Conservation (phyloP, 1,140 invertebrate species). For the Camponotus pennsylvanicus region DNA sequence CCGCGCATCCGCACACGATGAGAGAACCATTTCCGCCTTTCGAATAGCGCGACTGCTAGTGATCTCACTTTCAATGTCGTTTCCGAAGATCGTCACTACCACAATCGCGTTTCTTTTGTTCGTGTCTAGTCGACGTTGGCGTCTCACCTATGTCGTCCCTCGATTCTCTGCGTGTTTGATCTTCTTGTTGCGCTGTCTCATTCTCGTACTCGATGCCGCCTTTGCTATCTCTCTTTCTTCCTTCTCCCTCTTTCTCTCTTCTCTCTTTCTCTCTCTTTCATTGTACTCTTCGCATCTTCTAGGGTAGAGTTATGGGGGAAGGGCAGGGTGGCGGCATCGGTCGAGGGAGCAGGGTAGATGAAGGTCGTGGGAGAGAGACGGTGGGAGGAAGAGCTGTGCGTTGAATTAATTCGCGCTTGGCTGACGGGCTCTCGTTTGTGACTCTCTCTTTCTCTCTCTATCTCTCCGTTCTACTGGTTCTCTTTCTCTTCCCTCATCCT, state of each 20-base stretch:
- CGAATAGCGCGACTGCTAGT: conserved; percentile 36
- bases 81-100: conserved; percentile 62
- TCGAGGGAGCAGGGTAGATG: conserved; percentile 19
- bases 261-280: conserved; percentile 41
- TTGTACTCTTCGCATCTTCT: conserved; percentile 67
- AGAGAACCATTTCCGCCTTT: conserved; percentile 19
- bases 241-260: conserved; percentile 40
- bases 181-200: conserved; percentile 22
- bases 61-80: conserved; percentile 56
- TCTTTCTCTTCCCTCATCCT: conserved; percentile 67
- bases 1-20: conserved; percentile 5
- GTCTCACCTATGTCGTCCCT: conserved; percentile 42
- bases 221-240: conserved; percentile 4
- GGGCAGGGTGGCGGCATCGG: conserved; percentile 60
- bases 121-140: conserved; percentile 31
- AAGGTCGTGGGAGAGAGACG: conserved; percentile 37
- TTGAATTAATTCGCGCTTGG: conserved; percentile 83
- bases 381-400: conserved; percentile 70
- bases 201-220: conserved; percentile 1
- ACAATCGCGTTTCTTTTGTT: conserved; percentile 55
- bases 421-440: conserved; percentile 78
- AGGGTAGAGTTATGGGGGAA: conserved; percentile 75
- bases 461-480: background rate
- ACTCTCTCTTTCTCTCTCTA: conserved; percentile 68
- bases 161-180: conserved; percentile 39